These are phyloP conservation scores for Hemithea aestivaria DNA, from an alignment of 2,888 invertebrate species.

Conservation along the genomic window DNA sequence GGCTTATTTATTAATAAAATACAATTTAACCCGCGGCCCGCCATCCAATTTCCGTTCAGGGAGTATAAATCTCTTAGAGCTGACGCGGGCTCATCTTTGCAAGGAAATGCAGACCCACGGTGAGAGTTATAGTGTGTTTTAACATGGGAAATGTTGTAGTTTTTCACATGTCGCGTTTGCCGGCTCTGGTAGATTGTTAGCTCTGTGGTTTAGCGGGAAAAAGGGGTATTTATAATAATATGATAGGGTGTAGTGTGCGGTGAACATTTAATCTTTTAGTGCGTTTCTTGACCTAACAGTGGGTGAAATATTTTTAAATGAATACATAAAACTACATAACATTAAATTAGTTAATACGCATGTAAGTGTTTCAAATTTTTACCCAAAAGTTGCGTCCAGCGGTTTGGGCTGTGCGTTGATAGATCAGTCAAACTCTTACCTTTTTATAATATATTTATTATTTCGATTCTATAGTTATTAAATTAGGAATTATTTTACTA, in stretches of 20 bases:
- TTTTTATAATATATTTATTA: too few relatives aligned
- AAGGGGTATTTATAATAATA: not conserved
- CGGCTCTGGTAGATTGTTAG: constrained; percentile 25
- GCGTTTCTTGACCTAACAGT: too few relatives aligned
- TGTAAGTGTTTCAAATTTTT: too few relatives aligned
- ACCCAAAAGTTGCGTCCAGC: too few relatives aligned
- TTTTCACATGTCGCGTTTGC: constrained; percentile 50
- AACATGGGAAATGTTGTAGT: constrained; percentile 68
- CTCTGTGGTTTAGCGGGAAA: constrained; percentile 16
- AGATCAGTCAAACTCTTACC: too few relatives aligned
- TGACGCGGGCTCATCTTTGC: constrained; percentile 51
- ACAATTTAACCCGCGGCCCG: constrained; percentile 23
- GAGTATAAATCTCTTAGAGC: constrained; percentile 63
- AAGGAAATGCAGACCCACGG: constrained; percentile 64
- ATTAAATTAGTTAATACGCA: too few relatives aligned
- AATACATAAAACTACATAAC: too few relatives aligned
- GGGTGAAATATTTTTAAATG: too few relatives aligned
- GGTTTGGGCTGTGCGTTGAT: too few relatives aligned
- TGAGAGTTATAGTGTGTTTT: constrained; percentile 62
- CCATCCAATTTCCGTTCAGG: constrained; percentile 68
- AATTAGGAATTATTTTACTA: too few relatives aligned
- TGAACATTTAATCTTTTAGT: constrained; percentile 1
- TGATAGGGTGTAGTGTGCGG: not conserved
- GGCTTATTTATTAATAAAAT: constrained; percentile 23
- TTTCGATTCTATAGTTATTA: too few relatives aligned